Evolutionary conservation across 2,888 invertebrate genomes (phyloP), one percentile per base, ranked within the genome.

Genomic region (Megamerina dolium): DNA sequence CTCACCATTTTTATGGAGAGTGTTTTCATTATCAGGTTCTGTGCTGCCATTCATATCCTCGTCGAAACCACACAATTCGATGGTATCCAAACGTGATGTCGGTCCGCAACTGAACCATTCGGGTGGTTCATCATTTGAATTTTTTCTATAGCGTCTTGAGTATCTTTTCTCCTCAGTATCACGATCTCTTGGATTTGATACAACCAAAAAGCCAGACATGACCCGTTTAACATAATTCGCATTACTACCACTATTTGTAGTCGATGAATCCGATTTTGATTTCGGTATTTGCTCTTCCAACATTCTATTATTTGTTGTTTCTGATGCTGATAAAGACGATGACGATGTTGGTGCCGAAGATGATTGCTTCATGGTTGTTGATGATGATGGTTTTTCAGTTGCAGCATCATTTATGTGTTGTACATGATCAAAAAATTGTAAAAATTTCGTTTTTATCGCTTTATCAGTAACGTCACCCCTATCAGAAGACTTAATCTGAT

Each of bases 21-120:
- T 30, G 41, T 56, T 60, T 19, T 54, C 50, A 30, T 43, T n/a
- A n/a, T 39, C 33, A 46, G 52, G 52, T 39, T 53, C 53, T 29
- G 50, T 54, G 23, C 37, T 26, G 4, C 51, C 51, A 21, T 54
- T 53, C 17, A 66, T 63, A 0, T 65, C 64, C 45, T 68, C 69
- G 50, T 65, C 61, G 33, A 68, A 70, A 2, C 68, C 68, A 42
- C 65, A 64, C 30, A 68, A 41, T 37, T 68, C 68, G 34, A 68
- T 70, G 8, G 67, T 66, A 45, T 68, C 68, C 35, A 68, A 54
- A 34, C 68, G 57, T 4, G 68, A 68, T 19, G 66, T 68, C 18
- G 68, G 68, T 5, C 68, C 68, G 47, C 66, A 66, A 42, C 69
- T 68, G 43, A 68, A 68, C 68, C 68, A 68, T 39, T 68, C 68